phyloP scores from a whole-genome alignment of 2,113 vertebrate genomes.

The Propithecus coquereli region DNA sequence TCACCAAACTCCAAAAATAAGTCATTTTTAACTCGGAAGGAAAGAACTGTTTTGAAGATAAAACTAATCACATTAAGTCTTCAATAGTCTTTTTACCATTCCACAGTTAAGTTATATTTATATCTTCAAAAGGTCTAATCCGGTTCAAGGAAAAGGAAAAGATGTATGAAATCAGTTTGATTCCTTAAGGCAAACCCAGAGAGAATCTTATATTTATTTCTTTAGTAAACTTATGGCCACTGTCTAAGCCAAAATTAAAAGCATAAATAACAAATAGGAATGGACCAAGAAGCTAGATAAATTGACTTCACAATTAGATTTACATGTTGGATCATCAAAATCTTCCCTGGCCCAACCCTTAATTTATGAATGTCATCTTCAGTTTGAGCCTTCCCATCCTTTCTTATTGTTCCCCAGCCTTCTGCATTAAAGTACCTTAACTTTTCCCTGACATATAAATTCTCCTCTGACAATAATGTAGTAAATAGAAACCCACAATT shows the following conservation, averaged over 20 bases:
- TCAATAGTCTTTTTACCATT: slow-evolving; percentile 47
- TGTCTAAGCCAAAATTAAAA: slow-evolving; percentile 68
- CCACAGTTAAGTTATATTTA: slow-evolving; percentile 63
- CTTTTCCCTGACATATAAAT: slow-evolving; percentile 34
- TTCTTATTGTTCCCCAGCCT: not conserved
- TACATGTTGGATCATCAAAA: slow-evolving; percentile 32
- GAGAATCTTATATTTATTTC: slow-evolving; percentile 55
- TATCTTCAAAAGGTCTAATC: slow-evolving; percentile 70
- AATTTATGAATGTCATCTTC: slow-evolving; percentile 43
- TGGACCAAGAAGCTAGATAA: slow-evolving; percentile 34
- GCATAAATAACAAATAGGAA: slow-evolving; percentile 64
- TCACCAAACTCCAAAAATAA: not conserved
- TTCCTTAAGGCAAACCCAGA: slow-evolving; percentile 51
- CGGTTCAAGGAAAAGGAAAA: slow-evolving; percentile 52
- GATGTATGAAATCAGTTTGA: slow-evolving; percentile 65
- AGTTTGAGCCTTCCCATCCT: not conserved
- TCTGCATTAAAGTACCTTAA: not conserved
- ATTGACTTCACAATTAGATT: slow-evolving; percentile 53
- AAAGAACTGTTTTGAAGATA: slow-evolving; percentile 60
- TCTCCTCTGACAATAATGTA: not conserved
- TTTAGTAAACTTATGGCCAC: slow-evolving; percentile 59
- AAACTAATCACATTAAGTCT: slow-evolving; percentile 65
- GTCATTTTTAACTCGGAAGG: slow-evolving; percentile 52
- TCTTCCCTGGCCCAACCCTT: not conserved
- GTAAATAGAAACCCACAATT: slow-evolving; percentile 33